Percentiles rank a stretch among this genome's conserved stretches.
These are phyloP conservation scores for Phataginus tricuspis DNA, from an alignment of 2,797 vertebrate genomes.

Conservation along the genomic window DNA sequence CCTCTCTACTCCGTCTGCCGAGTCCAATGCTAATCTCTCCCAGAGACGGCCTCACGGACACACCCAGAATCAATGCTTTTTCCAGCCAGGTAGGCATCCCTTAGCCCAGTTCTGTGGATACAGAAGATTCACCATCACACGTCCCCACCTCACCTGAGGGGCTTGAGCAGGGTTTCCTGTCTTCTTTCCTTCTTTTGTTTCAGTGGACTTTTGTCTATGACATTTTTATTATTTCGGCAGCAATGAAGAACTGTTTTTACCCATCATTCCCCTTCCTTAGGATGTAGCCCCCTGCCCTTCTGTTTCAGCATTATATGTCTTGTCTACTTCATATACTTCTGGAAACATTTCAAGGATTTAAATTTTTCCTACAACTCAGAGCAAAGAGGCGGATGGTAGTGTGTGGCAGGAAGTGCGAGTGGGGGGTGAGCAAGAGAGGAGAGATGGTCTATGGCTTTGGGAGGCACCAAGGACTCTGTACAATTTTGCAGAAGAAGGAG, in stretches of 20 bases:
- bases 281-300: not conserved
- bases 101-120: not conserved
- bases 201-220: not conserved
- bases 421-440: not conserved
- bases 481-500: not conserved
- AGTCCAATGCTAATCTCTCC: not conserved
- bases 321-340: not conserved
- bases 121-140: not conserved
- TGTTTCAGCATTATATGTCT: not conserved
- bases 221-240: not conserved
- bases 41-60: not conserved
- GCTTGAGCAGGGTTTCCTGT: not conserved
- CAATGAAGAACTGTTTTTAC: not conserved
- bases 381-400: not conserved
- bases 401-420: not conserved
- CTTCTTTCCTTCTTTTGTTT: not conserved
- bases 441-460: not conserved
- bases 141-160: not conserved
- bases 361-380: not conserved
- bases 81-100: not conserved
- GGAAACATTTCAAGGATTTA: not conserved
- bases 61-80: not conserved
- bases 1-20: not conserved
- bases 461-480: not conserved
- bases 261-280: not conserved